phyloP scores from a whole-genome alignment of 2,888 invertebrate species.

The Boloria selene region DNA sequence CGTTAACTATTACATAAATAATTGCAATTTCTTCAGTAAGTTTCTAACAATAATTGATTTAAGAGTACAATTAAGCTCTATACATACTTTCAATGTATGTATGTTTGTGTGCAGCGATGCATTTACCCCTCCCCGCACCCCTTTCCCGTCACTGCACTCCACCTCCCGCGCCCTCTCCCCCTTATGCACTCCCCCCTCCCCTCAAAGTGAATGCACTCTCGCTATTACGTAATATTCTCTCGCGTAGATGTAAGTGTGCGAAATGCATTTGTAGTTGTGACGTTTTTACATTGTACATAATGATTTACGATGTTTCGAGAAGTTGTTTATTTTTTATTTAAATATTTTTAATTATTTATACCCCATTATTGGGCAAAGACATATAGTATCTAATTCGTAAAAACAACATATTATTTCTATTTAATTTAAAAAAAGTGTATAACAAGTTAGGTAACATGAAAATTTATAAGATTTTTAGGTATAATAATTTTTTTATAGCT shows the following conservation, averaged over 20 bases:
- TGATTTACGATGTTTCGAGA: slow-evolving; percentile 8
- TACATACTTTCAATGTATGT: slow-evolving; percentile 37
- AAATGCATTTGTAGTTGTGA: slow-evolving; percentile 33
- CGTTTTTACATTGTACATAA: slow-evolving; percentile 15
- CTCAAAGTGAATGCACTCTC: slow-evolving; percentile 77
- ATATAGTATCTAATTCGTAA: too few species aligned
- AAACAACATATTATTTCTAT: too few species aligned
- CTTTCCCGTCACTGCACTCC: slow-evolving; percentile 34
- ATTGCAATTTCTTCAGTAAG: neutral
- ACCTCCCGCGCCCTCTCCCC: slow-evolving; percentile 47
- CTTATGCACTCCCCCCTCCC: slow-evolving; percentile 38
- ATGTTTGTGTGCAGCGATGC: slow-evolving; percentile 60
- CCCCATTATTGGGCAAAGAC: too few species aligned
- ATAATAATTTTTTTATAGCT: too few species aligned
- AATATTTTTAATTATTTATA: neutral
- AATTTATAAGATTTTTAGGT: too few species aligned
- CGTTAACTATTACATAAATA: slow-evolving; percentile 7
- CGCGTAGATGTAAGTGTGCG: slow-evolving; percentile 50
- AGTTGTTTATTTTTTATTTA: neutral
- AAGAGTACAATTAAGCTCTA: slow-evolving; percentile 39
- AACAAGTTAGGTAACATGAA: too few species aligned
- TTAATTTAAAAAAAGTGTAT: too few species aligned
- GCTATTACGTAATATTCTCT: slow-evolving; percentile 68
- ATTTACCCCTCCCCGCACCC: slow-evolving; percentile 41
- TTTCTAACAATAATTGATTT: slow-evolving; percentile 17